Evolutionary conservation across 2,113 vertebrate species (phyloP).

Genomic region (Protobothrops mucrosquamatus): DNA sequence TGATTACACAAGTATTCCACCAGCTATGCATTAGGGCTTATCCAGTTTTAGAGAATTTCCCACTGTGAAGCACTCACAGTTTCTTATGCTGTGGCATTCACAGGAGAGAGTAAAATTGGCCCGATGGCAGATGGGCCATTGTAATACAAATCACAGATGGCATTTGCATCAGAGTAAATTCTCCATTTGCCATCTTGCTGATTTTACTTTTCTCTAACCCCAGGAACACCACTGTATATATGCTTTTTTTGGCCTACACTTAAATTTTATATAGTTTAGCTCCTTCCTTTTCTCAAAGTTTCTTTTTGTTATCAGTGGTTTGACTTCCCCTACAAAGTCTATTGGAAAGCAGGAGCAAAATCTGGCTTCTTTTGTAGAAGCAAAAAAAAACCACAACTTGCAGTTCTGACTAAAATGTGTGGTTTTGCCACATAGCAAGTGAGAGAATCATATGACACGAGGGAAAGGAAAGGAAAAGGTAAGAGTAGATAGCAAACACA

Average conservation of each 20-base stretch:
- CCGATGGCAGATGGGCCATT: not conserved
- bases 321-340: not conserved
- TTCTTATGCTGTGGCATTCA: not conserved
- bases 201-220: not conserved
- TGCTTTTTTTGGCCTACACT: not conserved
- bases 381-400: not conserved
- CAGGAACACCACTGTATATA: not conserved
- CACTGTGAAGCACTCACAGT: not conserved
- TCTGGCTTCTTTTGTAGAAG: not conserved
- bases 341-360: not conserved
- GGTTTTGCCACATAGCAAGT: not conserved
- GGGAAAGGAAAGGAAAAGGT: not conserved
- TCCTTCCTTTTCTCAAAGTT: not conserved
- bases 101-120: not conserved
- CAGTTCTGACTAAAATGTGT: not conserved
- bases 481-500: not conserved
- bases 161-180: not conserved
- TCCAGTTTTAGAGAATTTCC: not conserved
- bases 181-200: not conserved
- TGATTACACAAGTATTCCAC: not conserved
- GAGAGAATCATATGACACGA: not conserved
- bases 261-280: not conserved
- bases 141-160: not conserved
- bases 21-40: no score
- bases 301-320: not conserved